A percentile compares a stretch with the other conserved stretches of the same genome.
Evolutionary conservation across 2,888 invertebrate species (phyloP).

Genomic region (Sipha maydis): DNA sequence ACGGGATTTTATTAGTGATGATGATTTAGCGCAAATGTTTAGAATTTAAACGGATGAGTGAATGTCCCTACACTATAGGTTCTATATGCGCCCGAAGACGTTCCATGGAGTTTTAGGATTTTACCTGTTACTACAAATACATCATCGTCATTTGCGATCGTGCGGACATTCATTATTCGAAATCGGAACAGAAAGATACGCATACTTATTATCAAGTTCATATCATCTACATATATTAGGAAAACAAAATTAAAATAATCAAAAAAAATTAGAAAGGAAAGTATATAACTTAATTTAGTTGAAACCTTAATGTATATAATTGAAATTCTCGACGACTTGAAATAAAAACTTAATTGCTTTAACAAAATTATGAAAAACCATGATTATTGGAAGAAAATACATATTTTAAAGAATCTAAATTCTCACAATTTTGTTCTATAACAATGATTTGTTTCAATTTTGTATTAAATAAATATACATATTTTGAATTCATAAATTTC

Average conservation of each 20-base stretch:
- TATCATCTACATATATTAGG: background rate
- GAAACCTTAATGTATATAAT: background rate
- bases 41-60: background rate
- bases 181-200: background rate
- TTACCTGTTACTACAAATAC: background rate
- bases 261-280: background rate
- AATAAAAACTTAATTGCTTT: too few species aligned
- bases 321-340: background rate
- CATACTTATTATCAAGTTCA: background rate
- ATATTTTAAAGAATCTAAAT: too few species aligned
- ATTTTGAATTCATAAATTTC: too few species aligned
- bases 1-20: background rate
- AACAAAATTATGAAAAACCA: background rate
- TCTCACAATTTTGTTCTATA: too few species aligned
- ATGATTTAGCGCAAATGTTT: background rate
- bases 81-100: background rate
- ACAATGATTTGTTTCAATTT: too few species aligned
- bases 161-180: background rate
- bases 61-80: too few species aligned
- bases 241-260: background rate
- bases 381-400: too few species aligned
- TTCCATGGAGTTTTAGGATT: background rate
- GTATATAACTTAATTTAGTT: background rate
- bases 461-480: too few species aligned
- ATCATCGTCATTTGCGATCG: background rate